A percentile compares a stretch with the other conserved stretches of the same genome.
These are phyloP conservation scores for Scyliorhinus canicula DNA, from an alignment of 2,797 vertebrate species.

Conservation along the genomic window DNA sequence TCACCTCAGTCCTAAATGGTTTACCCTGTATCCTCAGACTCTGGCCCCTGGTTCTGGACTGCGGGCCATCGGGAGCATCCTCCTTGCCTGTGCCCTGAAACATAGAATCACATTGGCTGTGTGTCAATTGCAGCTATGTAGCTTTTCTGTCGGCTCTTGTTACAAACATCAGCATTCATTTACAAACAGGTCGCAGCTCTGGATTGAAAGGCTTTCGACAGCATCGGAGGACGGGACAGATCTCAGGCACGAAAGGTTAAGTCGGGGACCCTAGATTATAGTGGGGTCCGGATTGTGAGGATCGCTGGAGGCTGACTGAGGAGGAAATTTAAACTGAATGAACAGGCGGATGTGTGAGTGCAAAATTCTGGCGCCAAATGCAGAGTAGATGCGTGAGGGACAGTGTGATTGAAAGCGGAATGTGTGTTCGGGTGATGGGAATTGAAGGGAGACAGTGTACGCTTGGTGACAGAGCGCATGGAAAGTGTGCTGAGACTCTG, in stretches of 20 bases:
- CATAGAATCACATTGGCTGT: background rate
- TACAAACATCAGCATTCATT: background rate
- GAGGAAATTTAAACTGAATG: background rate
- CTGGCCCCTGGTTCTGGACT: no score
- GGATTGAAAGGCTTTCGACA: background rate
- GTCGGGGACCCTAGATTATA: background rate
- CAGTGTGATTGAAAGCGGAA: background rate
- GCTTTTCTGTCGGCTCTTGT: background rate
- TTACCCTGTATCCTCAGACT: no score
- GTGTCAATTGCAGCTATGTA: background rate
- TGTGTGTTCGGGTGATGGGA: background rate
- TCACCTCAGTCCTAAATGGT: no score
- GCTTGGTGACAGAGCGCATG: background rate
- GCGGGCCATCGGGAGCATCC: no score
- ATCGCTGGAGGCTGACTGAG: background rate
- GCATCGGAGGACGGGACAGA: background rate
- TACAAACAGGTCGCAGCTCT: background rate
- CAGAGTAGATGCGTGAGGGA: background rate
- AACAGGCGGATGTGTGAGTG: background rate
- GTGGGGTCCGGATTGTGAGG: background rate
- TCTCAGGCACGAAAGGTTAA: background rate
- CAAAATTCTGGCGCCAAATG: no score
- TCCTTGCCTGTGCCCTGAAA: no score
- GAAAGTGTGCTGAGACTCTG: background rate
- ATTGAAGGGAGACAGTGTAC: background rate